phyloP scores from a whole-genome alignment of 2,113 vertebrate species.

The Scomber colias region DNA sequence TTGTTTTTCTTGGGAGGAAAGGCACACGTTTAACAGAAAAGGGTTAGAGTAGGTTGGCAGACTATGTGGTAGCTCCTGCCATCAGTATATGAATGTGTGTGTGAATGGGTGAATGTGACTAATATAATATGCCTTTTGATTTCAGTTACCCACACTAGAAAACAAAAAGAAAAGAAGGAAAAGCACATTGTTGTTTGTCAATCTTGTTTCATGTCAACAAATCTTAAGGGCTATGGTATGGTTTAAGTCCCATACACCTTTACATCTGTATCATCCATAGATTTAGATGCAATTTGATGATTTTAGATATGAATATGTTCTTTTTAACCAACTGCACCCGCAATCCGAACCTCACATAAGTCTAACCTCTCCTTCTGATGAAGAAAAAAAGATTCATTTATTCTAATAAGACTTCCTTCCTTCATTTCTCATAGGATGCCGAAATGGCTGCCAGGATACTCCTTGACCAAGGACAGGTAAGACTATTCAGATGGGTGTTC shows the following conservation, averaged over 20 bases:
- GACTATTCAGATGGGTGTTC: background rate
- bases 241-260: background rate
- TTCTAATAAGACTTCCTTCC: background rate
- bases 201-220: no score
- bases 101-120: no score
- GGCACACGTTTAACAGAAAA: background rate
- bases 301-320: background rate
- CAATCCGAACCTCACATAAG: no score
- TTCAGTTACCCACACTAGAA: no score
- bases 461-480: constrained; percentile 85
- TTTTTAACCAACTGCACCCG: background rate
- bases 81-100: no score
- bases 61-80: no score
- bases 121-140: background rate
- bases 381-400: no score
- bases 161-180: no score
- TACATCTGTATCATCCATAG: background rate
- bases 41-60: no score
- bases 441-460: constrained; percentile 85
- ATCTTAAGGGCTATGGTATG: no score
- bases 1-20: constrained; percentile 14
- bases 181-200: no score
- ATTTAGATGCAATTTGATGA: background rate
- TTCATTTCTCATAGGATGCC: constrained; percentile 73
- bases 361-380: no score